phyloP scores from a whole-genome alignment of 2,888 invertebrate species.

The Eretmocerus hayati region DNA sequence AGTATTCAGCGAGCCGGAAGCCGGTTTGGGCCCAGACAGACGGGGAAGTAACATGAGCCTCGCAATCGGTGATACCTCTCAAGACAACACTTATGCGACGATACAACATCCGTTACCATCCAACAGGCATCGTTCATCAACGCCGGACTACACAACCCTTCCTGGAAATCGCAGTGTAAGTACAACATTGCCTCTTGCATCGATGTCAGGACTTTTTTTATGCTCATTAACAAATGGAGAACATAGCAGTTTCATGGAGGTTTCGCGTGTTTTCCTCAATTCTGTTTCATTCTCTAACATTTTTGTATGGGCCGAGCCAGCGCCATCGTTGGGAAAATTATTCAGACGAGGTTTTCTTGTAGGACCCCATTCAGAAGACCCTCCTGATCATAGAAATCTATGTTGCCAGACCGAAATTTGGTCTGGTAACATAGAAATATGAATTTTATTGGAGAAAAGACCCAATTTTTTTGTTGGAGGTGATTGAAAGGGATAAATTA shows the following conservation, averaged over 20 bases:
- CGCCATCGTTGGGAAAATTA: too few relatives aligned
- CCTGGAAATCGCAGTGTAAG: constrained; percentile 53
- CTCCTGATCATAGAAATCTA: too few relatives aligned
- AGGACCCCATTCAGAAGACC: too few relatives aligned
- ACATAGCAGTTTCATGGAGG: background rate
- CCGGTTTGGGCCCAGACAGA: constrained; percentile 51
- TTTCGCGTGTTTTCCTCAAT: background rate
- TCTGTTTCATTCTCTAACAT: background rate
- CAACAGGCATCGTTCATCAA: constrained; percentile 38
- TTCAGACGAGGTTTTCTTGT: too few relatives aligned
- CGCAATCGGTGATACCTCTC: constrained; percentile 43
- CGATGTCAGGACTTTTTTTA: too few relatives aligned
- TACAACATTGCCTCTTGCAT: too few relatives aligned
- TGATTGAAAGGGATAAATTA: too few relatives aligned
- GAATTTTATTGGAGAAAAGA: too few relatives aligned
- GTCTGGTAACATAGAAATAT: too few relatives aligned
- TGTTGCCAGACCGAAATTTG: too few relatives aligned
- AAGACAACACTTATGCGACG: constrained; percentile 74
- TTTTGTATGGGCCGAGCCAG: background rate
- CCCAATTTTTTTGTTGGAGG: too few relatives aligned
- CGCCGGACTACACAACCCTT: constrained; percentile 48
- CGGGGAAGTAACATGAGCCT: constrained; percentile 50
- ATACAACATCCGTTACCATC: constrained; percentile 59
- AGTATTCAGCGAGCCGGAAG: constrained; percentile 74
- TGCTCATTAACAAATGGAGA: too few relatives aligned